Evolutionary conservation across 2,113 vertebrate genomes (phyloP), one percentile per base, ranked within the genome.

Genomic region (Parus major): DNA sequence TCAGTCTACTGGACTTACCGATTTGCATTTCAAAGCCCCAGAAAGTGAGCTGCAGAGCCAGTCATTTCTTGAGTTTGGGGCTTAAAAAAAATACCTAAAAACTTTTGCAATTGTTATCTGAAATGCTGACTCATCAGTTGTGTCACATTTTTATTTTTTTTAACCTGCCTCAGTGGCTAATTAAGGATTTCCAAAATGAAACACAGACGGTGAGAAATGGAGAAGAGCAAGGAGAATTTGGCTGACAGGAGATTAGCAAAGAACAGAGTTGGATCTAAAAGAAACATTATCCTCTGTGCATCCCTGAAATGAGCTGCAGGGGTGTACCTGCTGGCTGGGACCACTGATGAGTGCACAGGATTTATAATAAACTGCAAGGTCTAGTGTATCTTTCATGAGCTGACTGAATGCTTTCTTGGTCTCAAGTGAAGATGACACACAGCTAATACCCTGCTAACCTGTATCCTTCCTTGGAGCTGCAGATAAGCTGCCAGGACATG

Each of bases 1-100:
- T 95, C 70, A 93, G 41, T 66, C 88, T 91, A 75, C n/a, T 91
- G 88, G 73, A 90, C 61, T 94, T 65, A 29, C 20, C 52, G 41
- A 93, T 96, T 97, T 92, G 86, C 68, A 97, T 90, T 97, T 96
- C 93, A 97, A 97, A 95, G 83, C 29, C 25, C 33, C 81, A 63
- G 77, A 64, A 78, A 82, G 46, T 44, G 82, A 96, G 73, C 53
- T 60, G 92, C 77, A 59, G 50, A 95, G 88, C 80, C 87, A 91
- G 59, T 42, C 4, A 42, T 44, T 75, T 92, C 83, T 87, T 59
- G 72, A 78, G 83, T 86, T 83, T 72, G 61, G 47, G 85, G 23
- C 61, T 96, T 80, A 16, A 61, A 69, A 72, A 78, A 41, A 63
- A 49, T 4, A 31, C 11, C 22, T 18, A 13, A 42, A 47, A 86